phyloP scores from a whole-genome alignment of 1,140 invertebrate species.

The Aethina tumida region DNA sequence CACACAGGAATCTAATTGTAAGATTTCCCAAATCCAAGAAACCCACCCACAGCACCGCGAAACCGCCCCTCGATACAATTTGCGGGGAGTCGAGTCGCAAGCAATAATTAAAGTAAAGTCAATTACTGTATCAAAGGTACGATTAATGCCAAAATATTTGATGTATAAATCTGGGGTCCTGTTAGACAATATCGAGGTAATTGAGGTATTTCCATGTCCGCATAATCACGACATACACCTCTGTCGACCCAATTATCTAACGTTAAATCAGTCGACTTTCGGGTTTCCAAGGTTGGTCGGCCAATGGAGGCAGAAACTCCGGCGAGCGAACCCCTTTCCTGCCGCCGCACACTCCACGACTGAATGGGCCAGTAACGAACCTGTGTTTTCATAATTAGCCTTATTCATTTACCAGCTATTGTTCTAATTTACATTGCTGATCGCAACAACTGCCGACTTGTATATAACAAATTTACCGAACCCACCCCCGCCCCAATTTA shows the following conservation, averaged over 20 bases:
- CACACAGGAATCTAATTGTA: too few species aligned
- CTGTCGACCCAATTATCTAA: conserved; percentile 2
- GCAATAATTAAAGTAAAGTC: conserved; percentile 7
- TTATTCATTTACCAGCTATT: too few species aligned
- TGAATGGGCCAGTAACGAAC: too few species aligned
- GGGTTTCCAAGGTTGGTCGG: too few species aligned
- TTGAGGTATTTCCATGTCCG: conserved; percentile 4
- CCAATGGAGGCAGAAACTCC: too few species aligned
- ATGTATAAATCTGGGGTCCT: neutral
- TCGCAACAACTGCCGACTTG: too few species aligned
- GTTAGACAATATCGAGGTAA: conserved; percentile 1
- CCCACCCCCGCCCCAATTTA: too few species aligned
- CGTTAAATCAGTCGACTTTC: neutral
- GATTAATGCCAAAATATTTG: conserved; percentile 4
- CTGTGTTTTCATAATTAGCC: too few species aligned
- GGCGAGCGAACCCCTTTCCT: too few species aligned
- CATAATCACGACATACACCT: neutral
- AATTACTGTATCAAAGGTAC: conserved; percentile 7
- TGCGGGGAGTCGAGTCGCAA: neutral
- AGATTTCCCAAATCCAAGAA: neutral
- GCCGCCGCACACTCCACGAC: too few species aligned
- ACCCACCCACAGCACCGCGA: neutral
- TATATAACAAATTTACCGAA: too few species aligned
- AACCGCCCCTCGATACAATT: neutral
- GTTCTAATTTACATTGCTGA: too few species aligned